A percentile compares a stretch with the other conserved stretches of the same genome.
phyloP scores from a whole-genome alignment of 2,113 vertebrate species.

The Tor tambroides region DNA sequence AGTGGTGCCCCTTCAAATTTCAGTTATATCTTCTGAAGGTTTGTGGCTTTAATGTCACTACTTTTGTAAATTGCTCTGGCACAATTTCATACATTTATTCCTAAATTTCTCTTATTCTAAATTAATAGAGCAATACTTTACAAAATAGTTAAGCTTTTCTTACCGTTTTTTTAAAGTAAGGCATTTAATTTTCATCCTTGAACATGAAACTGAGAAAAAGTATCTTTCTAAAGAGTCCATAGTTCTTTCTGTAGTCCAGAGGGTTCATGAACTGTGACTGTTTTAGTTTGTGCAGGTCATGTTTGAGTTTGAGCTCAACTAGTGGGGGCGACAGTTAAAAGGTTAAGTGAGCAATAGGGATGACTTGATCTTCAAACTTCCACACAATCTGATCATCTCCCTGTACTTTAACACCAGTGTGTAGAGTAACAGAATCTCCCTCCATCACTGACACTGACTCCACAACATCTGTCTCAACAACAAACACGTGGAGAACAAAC shows the following conservation, averaged over 20 bases:
- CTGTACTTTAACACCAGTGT: neutral
- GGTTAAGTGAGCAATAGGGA: neutral
- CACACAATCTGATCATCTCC: neutral
- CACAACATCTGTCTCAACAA: neutral
- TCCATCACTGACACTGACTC: neutral
- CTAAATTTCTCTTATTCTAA: neutral
- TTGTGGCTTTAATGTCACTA: neutral
- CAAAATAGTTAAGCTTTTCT: neutral
- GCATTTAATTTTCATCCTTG: neutral
- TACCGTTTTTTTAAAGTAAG: neutral
- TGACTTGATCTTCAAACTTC: neutral
- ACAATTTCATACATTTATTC: neutral
- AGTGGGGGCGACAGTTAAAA: neutral
- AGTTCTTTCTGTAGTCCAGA: neutral
- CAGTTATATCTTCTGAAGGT: neutral
- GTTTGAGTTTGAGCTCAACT: rapidly evolving
- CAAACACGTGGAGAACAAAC: neutral
- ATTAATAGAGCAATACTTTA: neutral
- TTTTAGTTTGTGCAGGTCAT: neutral
- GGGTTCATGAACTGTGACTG: neutral
- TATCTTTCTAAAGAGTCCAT: too few relatives aligned
- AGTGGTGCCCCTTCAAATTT: neutral
- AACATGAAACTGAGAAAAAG: too few relatives aligned
- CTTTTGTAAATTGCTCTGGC: neutral
- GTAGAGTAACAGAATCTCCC: neutral